Evolutionary conservation across 2,113 vertebrate species (phyloP).

Genomic region (Calidris pugnax): DNA sequence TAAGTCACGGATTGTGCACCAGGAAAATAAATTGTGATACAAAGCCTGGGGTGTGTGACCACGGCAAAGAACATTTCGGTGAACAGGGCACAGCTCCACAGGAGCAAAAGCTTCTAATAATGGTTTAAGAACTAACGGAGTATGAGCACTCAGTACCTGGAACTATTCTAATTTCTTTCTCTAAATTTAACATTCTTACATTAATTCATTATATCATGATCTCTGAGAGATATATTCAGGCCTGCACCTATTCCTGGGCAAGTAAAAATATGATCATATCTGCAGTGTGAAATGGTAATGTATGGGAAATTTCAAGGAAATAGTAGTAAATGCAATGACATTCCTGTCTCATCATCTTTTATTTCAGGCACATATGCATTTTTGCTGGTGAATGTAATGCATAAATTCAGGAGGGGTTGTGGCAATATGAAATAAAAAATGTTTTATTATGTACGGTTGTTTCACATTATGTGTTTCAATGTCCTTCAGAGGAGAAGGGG

Average conservation of each 20-base stretch:
- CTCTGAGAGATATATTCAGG: neutral
- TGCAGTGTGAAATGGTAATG: neutral
- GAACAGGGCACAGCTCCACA: neutral
- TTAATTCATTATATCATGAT: neutral
- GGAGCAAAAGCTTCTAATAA: neutral
- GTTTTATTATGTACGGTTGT: slow-evolving; percentile 7
- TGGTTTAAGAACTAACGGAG: neutral
- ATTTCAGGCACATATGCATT: slow-evolving; percentile 12
- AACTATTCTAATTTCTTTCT: neutral
- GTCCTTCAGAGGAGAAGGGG: slow-evolving; percentile 26
- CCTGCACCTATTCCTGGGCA: neutral
- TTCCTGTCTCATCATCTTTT: neutral
- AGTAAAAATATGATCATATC: neutral
- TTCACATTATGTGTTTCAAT: slow-evolving; percentile 4
- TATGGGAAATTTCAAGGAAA: neutral
- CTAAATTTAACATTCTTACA: neutral
- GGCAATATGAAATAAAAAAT: slow-evolving; percentile 33
- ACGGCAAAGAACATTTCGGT: neutral
- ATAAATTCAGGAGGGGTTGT: slow-evolving; percentile 18
- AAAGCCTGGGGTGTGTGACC: neutral
- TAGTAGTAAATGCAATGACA: neutral
- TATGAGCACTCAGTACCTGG: neutral
- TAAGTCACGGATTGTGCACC: neutral
- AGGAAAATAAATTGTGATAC: neutral
- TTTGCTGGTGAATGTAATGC: slow-evolving; percentile 1